Evolutionary conservation across 2,113 vertebrate species (phyloP), one percentile per base, ranked within the genome.

Genomic region (Elgaria multicarinata): DNA sequence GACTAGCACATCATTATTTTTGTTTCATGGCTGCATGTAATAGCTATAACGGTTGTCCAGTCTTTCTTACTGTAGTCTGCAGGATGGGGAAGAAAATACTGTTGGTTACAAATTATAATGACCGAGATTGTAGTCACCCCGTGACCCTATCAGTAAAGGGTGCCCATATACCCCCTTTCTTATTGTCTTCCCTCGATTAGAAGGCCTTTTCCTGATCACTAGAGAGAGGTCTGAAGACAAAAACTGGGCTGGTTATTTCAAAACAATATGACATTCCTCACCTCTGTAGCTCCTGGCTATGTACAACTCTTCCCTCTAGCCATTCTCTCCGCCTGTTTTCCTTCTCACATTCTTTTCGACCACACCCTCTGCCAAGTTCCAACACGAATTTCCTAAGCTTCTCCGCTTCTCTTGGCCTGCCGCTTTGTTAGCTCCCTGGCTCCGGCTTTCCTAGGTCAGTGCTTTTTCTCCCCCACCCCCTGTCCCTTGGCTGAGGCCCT

Each of bases 11-110:
- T 71, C 82, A 77, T 62, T 69, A 64, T 83, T 91, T 76, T 78
- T 87, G 88, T 89, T 64, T 77, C 86, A 81, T 46, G 44, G 18
- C 36, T 79, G 53, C 53, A 91, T 71, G 26, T 75, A 90, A 87
- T 58, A n/a, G 79, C 77, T 75, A 36, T 6, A 14, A 72, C 39
- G 69, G 8, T 10, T 91, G 46, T 36, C 62, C 66, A 85, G 55
- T 78, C 72, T 7, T 83, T 53, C 24, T 74, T 42, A 18, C 50
- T 36, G 5, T 55, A 84, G 33, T 53, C 53, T 50, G 67, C 44
- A 20, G 4, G 20, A 12, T 14, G 10, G 55, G 10, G 20, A 26
- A 76, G 74, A 24, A 44, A 2, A 76, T 24, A 58, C 16, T 71
- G 26, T 83, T 66, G 66, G n/a, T 67, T 39, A 62, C 24, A 44